Evolutionary conservation across 2,888 invertebrate species (phyloP), one percentile per base, ranked within the genome.

Genomic region (Fissipunctia ypsillon): DNA sequence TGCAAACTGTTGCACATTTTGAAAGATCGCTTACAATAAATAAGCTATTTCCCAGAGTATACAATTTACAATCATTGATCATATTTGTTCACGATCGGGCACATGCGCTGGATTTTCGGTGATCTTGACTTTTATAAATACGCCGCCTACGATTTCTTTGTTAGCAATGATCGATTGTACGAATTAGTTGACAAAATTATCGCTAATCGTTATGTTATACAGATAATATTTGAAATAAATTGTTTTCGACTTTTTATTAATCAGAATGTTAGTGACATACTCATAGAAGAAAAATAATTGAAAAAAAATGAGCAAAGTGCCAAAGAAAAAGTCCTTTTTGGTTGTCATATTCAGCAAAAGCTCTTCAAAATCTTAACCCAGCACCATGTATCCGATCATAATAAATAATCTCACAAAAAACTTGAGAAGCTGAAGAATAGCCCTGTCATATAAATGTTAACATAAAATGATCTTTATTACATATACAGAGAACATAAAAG

Each of bases 391-490:
- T 77, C 78, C 77, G 75, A 84, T 16, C 50, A 45, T 69, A 78
- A 69, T 57, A 69, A 73, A 66, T 78, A 73, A 67, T 63, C 45
- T 56, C 72, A 65, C 25, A 74, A 74, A 22, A 73, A 65, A 80
- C 75, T 77, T 78, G 84, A 66, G 77, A 69, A 75, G 78, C 80
- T 87, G 85, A 86, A 85, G 85, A 85, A 80, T 22, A 54, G 43
- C 54, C 63, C 71, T 35, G 10, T 59, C 12, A 9, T 28, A 41
- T 7, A 50, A 12, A 74, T 59, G 45, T n/a, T 50, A 70, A 64
- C 38, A 60, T 76, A 67, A 31, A 57, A 28, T n/a, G 3, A 57
- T 25, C n/a, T 43, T 31, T 6, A 1, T 7, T 35, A 16, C 43
- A 59, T 64, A n/a, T 52, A 67, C 65, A 6, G 19, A 57, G 19